phyloP scores from a whole-genome alignment of 2,888 invertebrate genomes.

The Steinernema scapterisci region DNA sequence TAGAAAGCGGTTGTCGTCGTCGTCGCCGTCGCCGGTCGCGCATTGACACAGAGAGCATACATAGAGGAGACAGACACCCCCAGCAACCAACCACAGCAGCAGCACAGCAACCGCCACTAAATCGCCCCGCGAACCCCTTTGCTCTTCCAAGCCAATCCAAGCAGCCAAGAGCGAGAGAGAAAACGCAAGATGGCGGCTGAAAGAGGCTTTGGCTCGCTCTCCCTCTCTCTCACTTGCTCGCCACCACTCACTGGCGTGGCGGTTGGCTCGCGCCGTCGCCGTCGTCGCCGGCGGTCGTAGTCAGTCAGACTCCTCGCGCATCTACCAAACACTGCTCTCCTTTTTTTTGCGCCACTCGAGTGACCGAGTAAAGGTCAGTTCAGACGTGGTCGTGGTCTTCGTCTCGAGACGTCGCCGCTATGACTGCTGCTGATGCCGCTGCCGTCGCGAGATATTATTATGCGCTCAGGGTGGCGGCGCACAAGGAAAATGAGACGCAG shows the following conservation, averaged over 20 bases:
- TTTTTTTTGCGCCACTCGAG: slow-evolving; percentile 30
- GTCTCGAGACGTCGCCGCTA: slow-evolving; percentile 1
- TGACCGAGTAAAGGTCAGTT: slow-evolving; percentile 33
- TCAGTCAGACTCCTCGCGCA: slow-evolving; percentile 21
- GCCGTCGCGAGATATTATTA: slow-evolving; percentile 26
- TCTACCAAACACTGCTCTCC: slow-evolving; percentile 13
- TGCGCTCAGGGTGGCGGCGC: slow-evolving; percentile 11
- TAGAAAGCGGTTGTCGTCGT: slow-evolving; percentile 8
- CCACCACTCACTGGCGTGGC: too few species aligned
- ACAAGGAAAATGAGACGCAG: too few species aligned
- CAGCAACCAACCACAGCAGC: slow-evolving; percentile 24
- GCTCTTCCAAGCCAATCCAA: background rate
- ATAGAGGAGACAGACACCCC: slow-evolving; percentile 31
- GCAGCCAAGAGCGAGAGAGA: background rate
- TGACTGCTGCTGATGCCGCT: background rate
- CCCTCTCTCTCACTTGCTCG: slow-evolving; percentile 15
- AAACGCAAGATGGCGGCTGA: slow-evolving; percentile 10
- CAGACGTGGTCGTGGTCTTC: background rate
- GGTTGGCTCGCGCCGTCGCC: too few species aligned
- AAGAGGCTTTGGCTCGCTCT: slow-evolving; percentile 4
- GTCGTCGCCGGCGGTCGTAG: background rate
- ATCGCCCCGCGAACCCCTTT: background rate
- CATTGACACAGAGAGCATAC: slow-evolving; percentile 29
- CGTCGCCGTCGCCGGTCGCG: too few species aligned
- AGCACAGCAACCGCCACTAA: slow-evolving; percentile 20